Evolutionary conservation across 2,113 vertebrate species (phyloP), one percentile per base, ranked within the genome.

Genomic region (Colius striatus): DNA sequence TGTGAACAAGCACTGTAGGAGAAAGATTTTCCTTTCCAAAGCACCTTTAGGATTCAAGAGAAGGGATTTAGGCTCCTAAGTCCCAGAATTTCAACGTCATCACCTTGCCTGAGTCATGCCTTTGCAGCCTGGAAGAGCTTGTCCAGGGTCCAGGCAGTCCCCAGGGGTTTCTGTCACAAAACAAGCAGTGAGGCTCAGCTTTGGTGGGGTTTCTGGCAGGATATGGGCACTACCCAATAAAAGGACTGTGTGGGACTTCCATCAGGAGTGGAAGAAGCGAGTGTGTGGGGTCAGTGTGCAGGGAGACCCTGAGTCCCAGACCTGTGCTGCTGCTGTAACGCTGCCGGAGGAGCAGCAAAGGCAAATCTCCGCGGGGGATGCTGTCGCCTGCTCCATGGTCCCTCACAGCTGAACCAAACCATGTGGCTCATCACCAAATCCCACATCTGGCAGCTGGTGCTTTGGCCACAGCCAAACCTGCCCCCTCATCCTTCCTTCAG

Each of bases 291-390:
- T 81, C 68, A 9, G 19, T 3, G 16, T 23, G 51, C 23, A 4
- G 62, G 65, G 78, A 84, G 29, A 47, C 32, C 3, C 32, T 26
- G 12, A 73, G 22, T 1, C 25, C 41, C 84, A 73, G 60, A 55
- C 38, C 54, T 77, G 47, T 48, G 16, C n/a, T 1, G 13, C 38
- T 9, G 9, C 21, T 50, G 51, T 26, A 29, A 15, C 0, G 0
- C 34, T 41, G 34, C 2, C 1, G 25, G 43, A 82, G 34, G 41
- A 57, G 54, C 48, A 45, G 84, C 1, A 2, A 75, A 10, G 3
- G 16, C 58, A 27, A 19, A 20, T 21, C 45, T 82, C 53, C 50
- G 34, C 0, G 0, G 34, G 65, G 73, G 45, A 41, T 41, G 63
- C 76, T 72, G 25, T 57, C 2, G 0, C 47, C 41, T 32, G 50